Evolutionary conservation across 1,140 invertebrate species (phyloP).

Genomic region (Drosophila takahashii): DNA sequence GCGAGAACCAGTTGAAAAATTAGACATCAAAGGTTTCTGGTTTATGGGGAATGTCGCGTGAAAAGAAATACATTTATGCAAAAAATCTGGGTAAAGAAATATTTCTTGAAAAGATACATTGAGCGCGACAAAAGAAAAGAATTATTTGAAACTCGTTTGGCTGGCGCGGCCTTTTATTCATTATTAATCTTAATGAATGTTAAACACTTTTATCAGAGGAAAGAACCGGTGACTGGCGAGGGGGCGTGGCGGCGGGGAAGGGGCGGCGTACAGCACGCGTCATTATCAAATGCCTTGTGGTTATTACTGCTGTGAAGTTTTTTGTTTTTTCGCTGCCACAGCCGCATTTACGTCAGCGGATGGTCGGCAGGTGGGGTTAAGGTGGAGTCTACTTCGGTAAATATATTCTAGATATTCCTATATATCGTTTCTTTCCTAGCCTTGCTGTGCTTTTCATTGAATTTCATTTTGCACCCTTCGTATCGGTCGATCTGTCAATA

Average conservation of each 20-base stretch:
- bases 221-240: conserved; percentile 18
- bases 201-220: conserved; percentile 79
- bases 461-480: conserved; percentile 29
- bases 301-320: conserved; percentile 24
- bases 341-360: conserved; percentile 67
- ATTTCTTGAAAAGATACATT: conserved; percentile 32
- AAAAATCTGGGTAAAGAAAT: conserved; percentile 52
- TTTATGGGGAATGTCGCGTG: conserved; percentile 73
- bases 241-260: conserved; percentile 7
- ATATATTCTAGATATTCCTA: conserved; percentile 8
- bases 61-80: conserved; percentile 46
- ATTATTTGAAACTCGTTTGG: conserved; percentile 73
- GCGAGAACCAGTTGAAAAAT: conserved; percentile 70
- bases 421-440: conserved; percentile 8
- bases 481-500: conserved; percentile 74
- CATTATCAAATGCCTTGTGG: conserved; percentile 65
- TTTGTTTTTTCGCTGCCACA: conserved; percentile 28
- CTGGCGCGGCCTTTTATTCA: conserved; percentile 33
- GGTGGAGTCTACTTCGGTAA: conserved; percentile 35
- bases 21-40: conserved; percentile 59
- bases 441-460: conserved; percentile 19
- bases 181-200: conserved; percentile 83
- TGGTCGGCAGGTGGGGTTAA: conserved; percentile 25
- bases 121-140: conserved; percentile 17
- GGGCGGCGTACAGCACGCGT: conserved; percentile 62